These are phyloP conservation scores for Aphaenogaster ashmeadi DNA, from an alignment of 1,140 invertebrate genomes.

Conservation along the genomic window DNA sequence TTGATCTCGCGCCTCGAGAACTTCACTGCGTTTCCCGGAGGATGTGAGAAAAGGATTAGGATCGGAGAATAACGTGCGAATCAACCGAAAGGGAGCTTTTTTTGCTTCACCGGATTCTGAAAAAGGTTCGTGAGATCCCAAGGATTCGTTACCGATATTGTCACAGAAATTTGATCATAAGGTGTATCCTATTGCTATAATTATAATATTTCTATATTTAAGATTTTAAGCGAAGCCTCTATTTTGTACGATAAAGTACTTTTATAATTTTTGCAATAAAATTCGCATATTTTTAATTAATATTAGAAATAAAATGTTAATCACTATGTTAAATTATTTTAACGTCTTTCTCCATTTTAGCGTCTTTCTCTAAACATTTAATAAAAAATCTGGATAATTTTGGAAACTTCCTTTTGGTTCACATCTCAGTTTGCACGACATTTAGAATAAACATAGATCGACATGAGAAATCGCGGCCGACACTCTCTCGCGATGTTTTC, in stretches of 20 bases:
- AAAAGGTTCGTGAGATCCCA: slow-evolving; percentile 62
- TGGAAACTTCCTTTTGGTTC: not conserved
- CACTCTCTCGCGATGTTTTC: slow-evolving; percentile 72
- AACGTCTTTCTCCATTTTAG: not conserved
- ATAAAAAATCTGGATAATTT: not conserved
- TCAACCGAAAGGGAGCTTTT: slow-evolving; percentile 69
- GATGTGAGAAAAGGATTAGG: slow-evolving; percentile 86
- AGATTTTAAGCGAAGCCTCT: not conserved
- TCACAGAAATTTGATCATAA: slow-evolving; percentile 31
- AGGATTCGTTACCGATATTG: slow-evolving; percentile 62
- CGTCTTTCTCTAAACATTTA: not conserved
- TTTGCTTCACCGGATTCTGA: slow-evolving; percentile 63
- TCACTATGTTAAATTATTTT: not conserved
- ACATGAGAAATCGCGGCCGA: slow-evolving; percentile 64
- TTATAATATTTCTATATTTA: slow-evolving; percentile 14
- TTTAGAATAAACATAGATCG: slow-evolving; percentile 47
- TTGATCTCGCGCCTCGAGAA: slow-evolving; percentile 52
- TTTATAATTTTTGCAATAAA: not conserved
- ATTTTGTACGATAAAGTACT: not conserved
- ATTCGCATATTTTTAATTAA: not conserved
- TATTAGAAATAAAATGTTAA: not conserved
- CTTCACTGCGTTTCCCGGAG: slow-evolving; percentile 71
- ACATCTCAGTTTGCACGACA: not conserved
- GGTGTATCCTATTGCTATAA: not conserved
- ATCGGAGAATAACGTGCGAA: slow-evolving; percentile 75